A percentile compares a stretch with the other conserved stretches of the same genome.
Conservation (phyloP, 2,797 vertebrate genomes). For the Malacoctenus gilli region DNA sequence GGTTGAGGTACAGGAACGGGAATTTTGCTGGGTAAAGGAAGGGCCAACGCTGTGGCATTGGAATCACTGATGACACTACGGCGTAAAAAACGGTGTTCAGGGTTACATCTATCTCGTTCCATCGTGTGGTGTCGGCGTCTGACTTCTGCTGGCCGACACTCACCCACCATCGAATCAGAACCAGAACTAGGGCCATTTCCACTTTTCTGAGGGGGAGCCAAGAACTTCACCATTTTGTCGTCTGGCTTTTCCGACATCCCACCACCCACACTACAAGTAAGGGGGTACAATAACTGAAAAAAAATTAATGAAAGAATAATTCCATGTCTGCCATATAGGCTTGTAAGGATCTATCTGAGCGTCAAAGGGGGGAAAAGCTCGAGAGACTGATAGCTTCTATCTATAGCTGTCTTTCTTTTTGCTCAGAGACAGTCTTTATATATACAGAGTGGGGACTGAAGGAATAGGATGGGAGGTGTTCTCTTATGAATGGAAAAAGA, state of each 20-base stretch:
- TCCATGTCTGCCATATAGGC: slow-evolving; percentile 68
- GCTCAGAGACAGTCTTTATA: slow-evolving; percentile 68
- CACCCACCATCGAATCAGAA: slow-evolving; percentile 90
- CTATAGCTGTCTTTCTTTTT: slow-evolving; percentile 29
- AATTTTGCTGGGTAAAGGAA: slow-evolving; percentile 86
- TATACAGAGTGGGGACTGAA: slow-evolving; percentile 55
- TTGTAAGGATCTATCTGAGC: slow-evolving; percentile 32
- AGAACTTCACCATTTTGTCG: slow-evolving; percentile 85
- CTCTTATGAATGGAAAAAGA: slow-evolving; percentile 71
- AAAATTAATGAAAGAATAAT: slow-evolving; percentile 66
- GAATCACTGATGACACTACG: slow-evolving; percentile 98
- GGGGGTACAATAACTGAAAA: slow-evolving; percentile 57
- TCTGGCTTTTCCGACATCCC: slow-evolving; percentile 84
- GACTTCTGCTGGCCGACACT: slow-evolving; percentile 84
- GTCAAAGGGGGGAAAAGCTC: slow-evolving; percentile 41
- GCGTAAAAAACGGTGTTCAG: slow-evolving; percentile 94
- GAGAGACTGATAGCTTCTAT: slow-evolving; percentile 34
- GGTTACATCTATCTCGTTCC: slow-evolving; percentile 92
- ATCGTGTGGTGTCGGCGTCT: slow-evolving; percentile 95
- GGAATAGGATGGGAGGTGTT: slow-evolving; percentile 69
- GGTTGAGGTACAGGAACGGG: slow-evolving; percentile 76
- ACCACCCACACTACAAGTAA: slow-evolving; percentile 72
- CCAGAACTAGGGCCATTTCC: slow-evolving; percentile 89
- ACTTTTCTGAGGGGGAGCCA: slow-evolving; percentile 85
- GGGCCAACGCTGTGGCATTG: slow-evolving; percentile 93